A percentile compares a stretch with the other conserved stretches of the same genome.
phyloP scores from a whole-genome alignment of 2,113 vertebrate genomes.

The Monopterus albus region DNA sequence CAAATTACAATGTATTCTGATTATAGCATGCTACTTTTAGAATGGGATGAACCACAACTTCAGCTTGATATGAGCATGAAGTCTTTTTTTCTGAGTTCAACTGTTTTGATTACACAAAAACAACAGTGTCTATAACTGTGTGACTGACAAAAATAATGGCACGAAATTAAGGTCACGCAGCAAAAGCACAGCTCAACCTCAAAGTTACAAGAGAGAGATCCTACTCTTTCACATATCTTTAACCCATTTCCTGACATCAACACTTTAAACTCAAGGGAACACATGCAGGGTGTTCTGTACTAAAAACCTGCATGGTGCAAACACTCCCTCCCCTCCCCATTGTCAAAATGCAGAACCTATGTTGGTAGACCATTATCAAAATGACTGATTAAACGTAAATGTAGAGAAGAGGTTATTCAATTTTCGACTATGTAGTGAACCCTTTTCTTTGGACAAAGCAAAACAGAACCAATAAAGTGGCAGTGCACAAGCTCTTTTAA shows the following conservation, averaged over 20 bases:
- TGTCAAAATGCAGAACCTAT: constrained; percentile 16
- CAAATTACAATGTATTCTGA: constrained; percentile 53
- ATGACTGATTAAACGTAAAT: constrained; percentile 66
- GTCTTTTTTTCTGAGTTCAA: not conserved
- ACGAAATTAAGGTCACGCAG: not conserved
- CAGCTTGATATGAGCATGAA: constrained; percentile 5
- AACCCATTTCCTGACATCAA: constrained; percentile 28
- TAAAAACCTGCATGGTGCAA: constrained; percentile 19
- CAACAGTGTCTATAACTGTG: not conserved
- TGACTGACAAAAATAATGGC: not conserved
- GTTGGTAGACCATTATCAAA: constrained; percentile 50
- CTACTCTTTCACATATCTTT: constrained; percentile 3
- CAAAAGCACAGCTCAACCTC: not conserved
- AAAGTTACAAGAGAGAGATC: not conserved
- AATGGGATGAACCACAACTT: constrained; percentile 6
- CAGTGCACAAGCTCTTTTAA: not conserved
- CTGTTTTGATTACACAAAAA: constrained; percentile 1
- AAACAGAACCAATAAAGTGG: too few species aligned
- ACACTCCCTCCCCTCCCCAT: constrained; percentile 5
- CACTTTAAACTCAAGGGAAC: constrained; percentile 33
- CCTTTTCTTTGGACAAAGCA: too few species aligned
- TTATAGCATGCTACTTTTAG: constrained; percentile 19
- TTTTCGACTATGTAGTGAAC: constrained; percentile 27
- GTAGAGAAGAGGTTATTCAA: constrained; percentile 38
- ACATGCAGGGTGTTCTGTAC: constrained; percentile 19